Base-by-base conservation (phyloP, 2,113 vertebrate species). In the Mellivora capensis region DNA sequence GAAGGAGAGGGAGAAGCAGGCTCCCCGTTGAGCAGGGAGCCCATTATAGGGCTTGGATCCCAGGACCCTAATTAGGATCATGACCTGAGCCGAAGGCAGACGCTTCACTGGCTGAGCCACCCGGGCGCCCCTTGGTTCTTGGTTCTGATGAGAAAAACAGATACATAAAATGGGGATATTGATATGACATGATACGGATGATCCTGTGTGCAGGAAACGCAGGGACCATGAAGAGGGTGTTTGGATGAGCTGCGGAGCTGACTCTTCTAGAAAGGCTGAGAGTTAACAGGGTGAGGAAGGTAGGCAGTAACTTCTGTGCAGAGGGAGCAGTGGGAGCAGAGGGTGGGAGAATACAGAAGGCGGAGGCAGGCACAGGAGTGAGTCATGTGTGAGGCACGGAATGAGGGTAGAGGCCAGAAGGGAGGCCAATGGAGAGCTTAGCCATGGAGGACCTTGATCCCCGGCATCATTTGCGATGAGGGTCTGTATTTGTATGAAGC, bases 301-400 rank as follows among this genome's bases (percentile, higher is more conserved):
- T 4, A 17, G 42, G 31, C 42, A 61, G 37, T 49, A 1, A 44
- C 34, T 49, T 84, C 57, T 44, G 4, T 39, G 74, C 67, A 62
- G 31, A 89, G 23, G 7, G 29, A n/a, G 17, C 15, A 25, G 2
- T 23, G 0, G 10, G 12, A 14, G 39, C 14, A 2, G 6, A 20
- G 54, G 25, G 4, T 15, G 42, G 21, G 27, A 25, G 7, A 11
- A 44, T 9, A n/a, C 10, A n/a, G 31, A 14, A 21, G 44, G 12
- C 11, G 0, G 52, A 4, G 13, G 7, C 12, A 25, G 54, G 29
- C 0, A 0, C 31, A 47, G 82, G 14, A 7, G 14, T 12, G 37
- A 52, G 49, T 47, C 6, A 57, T 2, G n/a, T 29, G 8, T 23
- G 17, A 91, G 44, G 2, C 8, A 2, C 2, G 0, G 29, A 1